Conservation (phyloP, 2,888 invertebrate genomes). For the Cosmopolites sordidus region DNA sequence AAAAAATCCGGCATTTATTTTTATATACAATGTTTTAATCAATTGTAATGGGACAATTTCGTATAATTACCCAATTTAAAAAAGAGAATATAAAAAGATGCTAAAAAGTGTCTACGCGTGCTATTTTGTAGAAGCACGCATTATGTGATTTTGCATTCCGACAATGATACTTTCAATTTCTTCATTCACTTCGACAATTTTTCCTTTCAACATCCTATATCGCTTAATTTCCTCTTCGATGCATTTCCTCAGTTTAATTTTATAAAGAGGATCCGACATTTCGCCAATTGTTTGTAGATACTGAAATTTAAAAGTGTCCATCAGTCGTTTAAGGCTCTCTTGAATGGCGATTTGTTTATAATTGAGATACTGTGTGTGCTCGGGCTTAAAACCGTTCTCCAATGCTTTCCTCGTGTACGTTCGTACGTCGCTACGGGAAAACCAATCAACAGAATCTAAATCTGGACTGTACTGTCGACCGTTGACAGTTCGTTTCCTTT, state of each 20-base stretch:
- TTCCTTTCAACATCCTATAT: slow-evolving; percentile 18
- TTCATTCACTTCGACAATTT: slow-evolving; percentile 13
- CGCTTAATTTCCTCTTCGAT: slow-evolving; percentile 19
- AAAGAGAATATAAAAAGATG: background rate
- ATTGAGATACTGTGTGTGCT: slow-evolving; percentile 2
- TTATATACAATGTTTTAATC: no score
- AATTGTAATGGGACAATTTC: no score
- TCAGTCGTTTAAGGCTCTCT: slow-evolving; percentile 13
- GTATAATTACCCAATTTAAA: no score
- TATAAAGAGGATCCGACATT: slow-evolving; percentile 25
- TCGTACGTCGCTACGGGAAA: slow-evolving; percentile 4
- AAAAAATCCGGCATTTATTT: background rate
- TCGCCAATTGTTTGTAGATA: slow-evolving; percentile 21
- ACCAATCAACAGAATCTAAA: slow-evolving; percentile 10
- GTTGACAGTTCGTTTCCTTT: slow-evolving; percentile 12
- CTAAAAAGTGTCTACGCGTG: background rate
- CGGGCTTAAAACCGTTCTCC: slow-evolving; percentile 1
- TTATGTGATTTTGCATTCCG: slow-evolving; percentile 16
- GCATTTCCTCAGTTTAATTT: slow-evolving; percentile 14
- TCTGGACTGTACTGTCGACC: slow-evolving; percentile 8
- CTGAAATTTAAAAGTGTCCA: slow-evolving; percentile 22
- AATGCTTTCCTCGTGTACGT: slow-evolving; percentile 11
- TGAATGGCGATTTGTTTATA: slow-evolving; percentile 4
- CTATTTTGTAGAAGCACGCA: slow-evolving; percentile 1
- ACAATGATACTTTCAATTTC: slow-evolving; percentile 23